Base-by-base conservation (phyloP, 2,797 vertebrate species). In the Pygocentrus nattereri region DNA sequence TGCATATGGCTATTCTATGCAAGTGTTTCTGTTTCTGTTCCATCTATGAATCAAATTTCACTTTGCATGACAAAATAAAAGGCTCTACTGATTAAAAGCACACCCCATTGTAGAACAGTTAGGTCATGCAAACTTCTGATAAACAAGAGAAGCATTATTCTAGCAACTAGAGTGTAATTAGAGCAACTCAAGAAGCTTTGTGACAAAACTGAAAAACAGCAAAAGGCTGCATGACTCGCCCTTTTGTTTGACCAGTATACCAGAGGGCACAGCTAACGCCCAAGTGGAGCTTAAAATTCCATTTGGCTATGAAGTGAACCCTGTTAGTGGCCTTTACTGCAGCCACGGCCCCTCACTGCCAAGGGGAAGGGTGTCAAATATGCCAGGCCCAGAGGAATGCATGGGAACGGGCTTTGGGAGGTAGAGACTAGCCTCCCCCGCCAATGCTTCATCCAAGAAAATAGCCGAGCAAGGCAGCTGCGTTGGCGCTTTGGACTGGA, bases 271-370 rank as follows among this genome's bases (percentile, higher is more conserved):
- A 87, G 83, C 85, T 56, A 5, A 84, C 25, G 78, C 87, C 89
- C 90, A 89, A 92, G 91, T 91, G 87, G 81, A 73, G 91, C 90
- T 92, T 92, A 91, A 90, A 88, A 93, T 93, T 93, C 91, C 92
- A 87, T 77, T 81, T 74, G 84, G 87, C 86, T 82, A 86, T 80
- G 78, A 84, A 81, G 58, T 76, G 70, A 79, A 85, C 81, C 64
- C 76, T 61, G 78, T 85, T 69, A 74, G 30, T 34, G 74, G 68
- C 82, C 82, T 74, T 86, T 79, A 84, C 74, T 77, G 80, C 52
- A 74, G 58, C 72, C 82, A 47, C 74, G 74, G 31, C 64, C 47
- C 58, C 86, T 56, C 58, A 38, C 47, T 74, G 70, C 70, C 80
- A 82, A 78, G 74, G 80, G 70, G 75, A 80, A 76, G 47, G 1